Percentiles rank a stretch among this genome's conserved stretches.
Conservation (phyloP, 1,140 invertebrate species). For the Harlomillsia oculata region DNA sequence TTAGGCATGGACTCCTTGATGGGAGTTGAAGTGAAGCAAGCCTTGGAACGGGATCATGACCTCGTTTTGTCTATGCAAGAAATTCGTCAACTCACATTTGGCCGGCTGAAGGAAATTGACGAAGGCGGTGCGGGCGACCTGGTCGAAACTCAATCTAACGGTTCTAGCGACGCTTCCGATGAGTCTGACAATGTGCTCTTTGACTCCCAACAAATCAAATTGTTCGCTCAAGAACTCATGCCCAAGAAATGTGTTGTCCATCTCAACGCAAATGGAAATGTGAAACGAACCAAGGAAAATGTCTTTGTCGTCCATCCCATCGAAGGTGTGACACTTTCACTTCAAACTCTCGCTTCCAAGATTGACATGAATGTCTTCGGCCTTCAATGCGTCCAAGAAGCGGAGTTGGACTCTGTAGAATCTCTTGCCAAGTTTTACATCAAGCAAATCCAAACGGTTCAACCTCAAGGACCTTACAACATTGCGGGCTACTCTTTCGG, state of each 20-base stretch:
- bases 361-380: conserved; percentile 73
- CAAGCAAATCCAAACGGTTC: conserved; percentile 56
- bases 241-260: conserved; percentile 44
- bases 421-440: conserved; percentile 71
- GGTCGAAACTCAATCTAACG: conserved; percentile 7
- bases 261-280: conserved; percentile 37
- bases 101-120: conserved; percentile 58
- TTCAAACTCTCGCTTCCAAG: conserved; percentile 58
- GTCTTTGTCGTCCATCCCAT: conserved; percentile 81
- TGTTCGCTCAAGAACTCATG: conserved; percentile 41
- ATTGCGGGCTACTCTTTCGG: conserved; percentile 92
- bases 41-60: conserved; percentile 70
- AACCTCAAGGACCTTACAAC: conserved; percentile 70
- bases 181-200: not conserved
- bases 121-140: conserved; percentile 40
- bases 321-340: conserved; percentile 67
- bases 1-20: conserved; percentile 95
- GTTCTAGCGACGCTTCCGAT: conserved; percentile 25
- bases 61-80: conserved; percentile 66
- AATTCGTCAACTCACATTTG: conserved; percentile 70
- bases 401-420: conserved; percentile 61
- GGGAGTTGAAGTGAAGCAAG: conserved; percentile 78
- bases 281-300: conserved; percentile 39
- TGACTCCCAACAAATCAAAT: conserved; percentile 38
- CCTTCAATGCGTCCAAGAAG: conserved; percentile 70